Percentiles rank a stretch among this genome's conserved stretches.
These are phyloP conservation scores for Myiagra hebetior DNA, from an alignment of 2,113 vertebrate genomes.

Conservation along the genomic window DNA sequence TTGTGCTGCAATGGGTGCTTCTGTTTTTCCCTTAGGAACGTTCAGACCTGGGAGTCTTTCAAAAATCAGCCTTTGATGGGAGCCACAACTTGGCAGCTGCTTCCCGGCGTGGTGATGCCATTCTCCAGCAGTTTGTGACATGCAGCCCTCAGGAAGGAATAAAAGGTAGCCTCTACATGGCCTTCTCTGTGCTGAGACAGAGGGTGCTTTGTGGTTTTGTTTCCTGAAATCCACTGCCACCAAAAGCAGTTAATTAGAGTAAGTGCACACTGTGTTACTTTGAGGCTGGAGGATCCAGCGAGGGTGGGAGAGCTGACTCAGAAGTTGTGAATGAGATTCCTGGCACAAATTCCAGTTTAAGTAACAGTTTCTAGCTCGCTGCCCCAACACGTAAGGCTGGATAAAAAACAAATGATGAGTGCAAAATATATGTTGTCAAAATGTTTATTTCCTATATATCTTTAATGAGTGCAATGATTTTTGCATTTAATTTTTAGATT, in stretches of 20 bases:
- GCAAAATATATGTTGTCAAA: constrained; percentile 67
- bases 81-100: constrained; percentile 18
- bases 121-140: neutral
- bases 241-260: constrained; percentile 59
- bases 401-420: constrained; percentile 71
- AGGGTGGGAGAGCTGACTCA: constrained; percentile 70
- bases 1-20: neutral
- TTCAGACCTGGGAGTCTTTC: constrained; percentile 52
- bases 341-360: constrained; percentile 67
- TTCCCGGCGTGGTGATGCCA: constrained; percentile 16
- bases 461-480: constrained; percentile 52
- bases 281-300: constrained; percentile 44
- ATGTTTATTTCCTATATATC: constrained; percentile 52
- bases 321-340: constrained; percentile 74
- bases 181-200: neutral
- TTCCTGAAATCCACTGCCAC: neutral
- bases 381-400: constrained; percentile 70
- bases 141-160: constrained; percentile 49
- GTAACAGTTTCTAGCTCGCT: constrained; percentile 73
- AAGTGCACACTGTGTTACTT: constrained; percentile 55
- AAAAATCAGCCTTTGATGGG: constrained; percentile 57
- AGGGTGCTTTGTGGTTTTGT: neutral
- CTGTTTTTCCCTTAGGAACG: constrained; percentile 61
- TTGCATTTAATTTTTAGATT: neutral
- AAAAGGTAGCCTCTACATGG: constrained; percentile 64